Conservation (phyloP, 2,113 vertebrate genomes). For the Podarcis muralis region DNA sequence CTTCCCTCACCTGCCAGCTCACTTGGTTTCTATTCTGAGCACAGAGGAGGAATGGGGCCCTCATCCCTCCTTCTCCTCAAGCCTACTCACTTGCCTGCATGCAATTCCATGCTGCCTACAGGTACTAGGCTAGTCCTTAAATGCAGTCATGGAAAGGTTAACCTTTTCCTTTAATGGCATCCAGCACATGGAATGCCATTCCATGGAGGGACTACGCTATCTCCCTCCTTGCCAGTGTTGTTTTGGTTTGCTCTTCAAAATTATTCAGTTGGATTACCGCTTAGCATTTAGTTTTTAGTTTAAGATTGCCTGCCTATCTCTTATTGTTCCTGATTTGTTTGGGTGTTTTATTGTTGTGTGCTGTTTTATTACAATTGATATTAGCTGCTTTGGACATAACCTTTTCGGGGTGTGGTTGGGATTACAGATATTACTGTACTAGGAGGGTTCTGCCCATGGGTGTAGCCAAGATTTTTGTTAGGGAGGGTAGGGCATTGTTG, state of each 20-base stretch:
- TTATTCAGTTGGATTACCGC: not conserved
- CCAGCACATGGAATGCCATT: not conserved
- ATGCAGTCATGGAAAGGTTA: no score
- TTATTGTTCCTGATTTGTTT: not conserved
- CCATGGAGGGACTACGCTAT: not conserved
- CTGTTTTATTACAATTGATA: not conserved
- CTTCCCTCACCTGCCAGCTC: no score
- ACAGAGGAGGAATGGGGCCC: no score
- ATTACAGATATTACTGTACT: not conserved
- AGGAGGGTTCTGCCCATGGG: no score
- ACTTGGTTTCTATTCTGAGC: not conserved
- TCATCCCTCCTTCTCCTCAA: no score
- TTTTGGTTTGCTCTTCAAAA: not conserved
- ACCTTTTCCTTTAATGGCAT: not conserved
- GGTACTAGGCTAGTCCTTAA: no score
- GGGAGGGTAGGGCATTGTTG: no score
- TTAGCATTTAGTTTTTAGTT: not conserved
- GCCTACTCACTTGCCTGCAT: no score
- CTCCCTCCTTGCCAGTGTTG: not conserved
- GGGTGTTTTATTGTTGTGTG: no score
- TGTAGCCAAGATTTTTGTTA: no score
- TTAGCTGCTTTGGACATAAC: not conserved
- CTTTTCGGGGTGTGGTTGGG: not conserved
- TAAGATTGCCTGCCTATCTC: not conserved
- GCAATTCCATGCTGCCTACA: no score